Base-by-base conservation (phyloP, 2,797 vertebrate species). In the Coregonus suidteri region DNA sequence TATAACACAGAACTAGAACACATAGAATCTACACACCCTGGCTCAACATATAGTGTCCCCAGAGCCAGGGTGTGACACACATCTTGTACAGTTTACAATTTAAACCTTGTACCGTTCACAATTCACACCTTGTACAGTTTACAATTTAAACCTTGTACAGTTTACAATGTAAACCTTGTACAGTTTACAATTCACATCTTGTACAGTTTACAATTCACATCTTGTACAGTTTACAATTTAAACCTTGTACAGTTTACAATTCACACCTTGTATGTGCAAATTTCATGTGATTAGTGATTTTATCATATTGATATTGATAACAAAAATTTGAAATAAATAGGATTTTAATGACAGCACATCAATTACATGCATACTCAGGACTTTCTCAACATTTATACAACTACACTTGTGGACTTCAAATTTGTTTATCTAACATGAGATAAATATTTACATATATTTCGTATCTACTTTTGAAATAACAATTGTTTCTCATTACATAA, bases 261-360 rank as follows among this genome's bases (percentile, higher is more conserved):
- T 62, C 25, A 62, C 4, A 62, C 56, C 56, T n/a, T 69, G 4
- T 9, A 64, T 53, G 15, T 52, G 76, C 73, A 37, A 80, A 80
- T 83, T 59, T 52, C 62, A 53, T 75, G 72, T 84, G 78, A 84
- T 83, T 81, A 76, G 75, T 82, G 70, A 68, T 30, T 59, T 59
- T 59, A 6, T 71, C 71, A 75, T 56, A 30, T 71, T 78, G 20
- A 71, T 75, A 31, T 69, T 77, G 35, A 31, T 15, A 62, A 77
- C 30, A 74, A 30, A 66, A 6, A 25, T 14, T 14, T 54, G 51
- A 74, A 65, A 67, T 76, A 6, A 69, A 77, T 81, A 35, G 30
- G 16, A 37, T n/a, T 54, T 77, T 80, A 71, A 73, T 52, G 7
- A 34, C 65, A 54, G 13, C 34, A 59, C 67, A 25, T 73, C 56